phyloP scores from a whole-genome alignment of 1,140 invertebrate genomes.

The Rhopalosiphum padi region DNA sequence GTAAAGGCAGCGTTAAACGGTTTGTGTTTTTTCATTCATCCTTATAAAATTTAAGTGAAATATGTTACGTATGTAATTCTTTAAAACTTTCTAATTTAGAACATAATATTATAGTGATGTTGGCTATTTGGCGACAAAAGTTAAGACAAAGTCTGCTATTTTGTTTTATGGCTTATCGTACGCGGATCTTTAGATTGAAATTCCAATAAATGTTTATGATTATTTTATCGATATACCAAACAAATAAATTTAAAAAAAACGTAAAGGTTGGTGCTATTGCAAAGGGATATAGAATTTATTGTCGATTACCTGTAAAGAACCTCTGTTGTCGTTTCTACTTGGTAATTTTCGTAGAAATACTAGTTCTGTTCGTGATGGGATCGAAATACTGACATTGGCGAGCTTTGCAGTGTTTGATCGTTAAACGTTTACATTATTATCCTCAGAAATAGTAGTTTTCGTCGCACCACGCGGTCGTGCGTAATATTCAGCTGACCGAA shows the following conservation, averaged over 20 bases:
- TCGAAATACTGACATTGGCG: background rate
- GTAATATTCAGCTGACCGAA: background rate
- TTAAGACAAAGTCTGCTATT: background rate
- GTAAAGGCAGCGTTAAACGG: background rate
- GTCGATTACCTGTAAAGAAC: background rate
- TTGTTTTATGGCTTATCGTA: background rate
- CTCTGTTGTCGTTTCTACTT: background rate
- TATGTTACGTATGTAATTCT: background rate
- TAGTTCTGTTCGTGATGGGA: background rate
- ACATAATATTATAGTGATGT: background rate
- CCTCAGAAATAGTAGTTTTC: background rate
- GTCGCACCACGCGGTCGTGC: background rate
- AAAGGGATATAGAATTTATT: background rate
- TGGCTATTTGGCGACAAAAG: background rate
- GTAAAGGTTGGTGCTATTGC: background rate
- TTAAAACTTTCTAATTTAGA: background rate
- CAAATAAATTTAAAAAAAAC: background rate
- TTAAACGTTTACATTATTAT: background rate
- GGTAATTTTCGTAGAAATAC: background rate
- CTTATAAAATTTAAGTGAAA: background rate
- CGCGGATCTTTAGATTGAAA: background rate
- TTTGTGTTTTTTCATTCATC: background rate
- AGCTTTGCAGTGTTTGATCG: background rate
- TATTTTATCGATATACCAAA: background rate
- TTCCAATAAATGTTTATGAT: background rate